Evolutionary conservation across 2,113 vertebrate genomes (phyloP).

Genomic region (Oryzias curvinotus): DNA sequence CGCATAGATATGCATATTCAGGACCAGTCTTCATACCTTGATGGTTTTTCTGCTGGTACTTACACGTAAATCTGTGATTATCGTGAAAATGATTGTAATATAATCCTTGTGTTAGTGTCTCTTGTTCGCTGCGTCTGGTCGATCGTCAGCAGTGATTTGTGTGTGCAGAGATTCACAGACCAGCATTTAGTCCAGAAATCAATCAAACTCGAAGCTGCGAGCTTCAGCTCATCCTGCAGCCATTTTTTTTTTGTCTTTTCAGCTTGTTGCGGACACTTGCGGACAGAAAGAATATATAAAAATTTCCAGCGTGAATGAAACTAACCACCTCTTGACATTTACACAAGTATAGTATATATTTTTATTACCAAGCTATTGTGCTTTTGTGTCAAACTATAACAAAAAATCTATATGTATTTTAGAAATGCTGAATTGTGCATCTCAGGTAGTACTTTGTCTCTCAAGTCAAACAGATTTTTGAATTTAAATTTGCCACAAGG

Average conservation of each 20-base stretch:
- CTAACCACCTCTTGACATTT: neutral
- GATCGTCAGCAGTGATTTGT: neutral
- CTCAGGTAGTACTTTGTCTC: conserved; percentile 14
- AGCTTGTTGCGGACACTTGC: no score
- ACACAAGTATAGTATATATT: neutral
- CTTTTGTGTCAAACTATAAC: neutral
- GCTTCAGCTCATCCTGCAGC: no score
- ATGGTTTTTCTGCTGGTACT: neutral
- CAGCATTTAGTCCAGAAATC: no score
- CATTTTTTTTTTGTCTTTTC: no score
- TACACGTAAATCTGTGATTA: conserved; percentile 1
- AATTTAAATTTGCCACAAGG: neutral
- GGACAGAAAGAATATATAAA: no score
- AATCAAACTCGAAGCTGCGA: no score
- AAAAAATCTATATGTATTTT: neutral
- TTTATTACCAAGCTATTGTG: conserved; percentile 3
- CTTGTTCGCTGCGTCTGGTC: neutral
- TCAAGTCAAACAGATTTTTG: neutral
- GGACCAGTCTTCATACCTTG: neutral
- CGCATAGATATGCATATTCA: conserved; percentile 2
- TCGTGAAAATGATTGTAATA: conserved; percentile 5
- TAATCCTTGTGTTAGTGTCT: neutral
- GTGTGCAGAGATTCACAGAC: neutral
- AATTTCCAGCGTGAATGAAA: no score
- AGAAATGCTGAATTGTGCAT: neutral